phyloP scores from a whole-genome alignment of 2,113 vertebrate genomes.

The Seriola rivoliana region DNA sequence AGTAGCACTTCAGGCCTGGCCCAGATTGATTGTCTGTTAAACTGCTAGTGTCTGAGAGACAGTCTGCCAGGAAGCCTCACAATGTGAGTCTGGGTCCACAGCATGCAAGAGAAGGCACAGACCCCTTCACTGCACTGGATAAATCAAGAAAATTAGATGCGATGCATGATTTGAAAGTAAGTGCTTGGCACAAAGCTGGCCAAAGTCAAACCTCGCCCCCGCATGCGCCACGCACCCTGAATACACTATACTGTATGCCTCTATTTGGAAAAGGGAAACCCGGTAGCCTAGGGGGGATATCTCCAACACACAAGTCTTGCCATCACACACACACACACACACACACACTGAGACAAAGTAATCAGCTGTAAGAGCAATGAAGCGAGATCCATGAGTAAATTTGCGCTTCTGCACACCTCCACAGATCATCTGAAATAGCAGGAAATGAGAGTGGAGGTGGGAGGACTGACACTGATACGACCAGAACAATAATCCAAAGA shows the following conservation, averaged over 20 bases:
- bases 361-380: constrained; percentile 37
- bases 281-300: constrained; percentile 18
- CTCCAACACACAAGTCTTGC: constrained; percentile 20
- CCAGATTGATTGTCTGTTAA: constrained; percentile 75
- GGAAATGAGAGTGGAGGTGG: constrained; percentile 48
- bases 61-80: constrained; percentile 61
- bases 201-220: constrained; percentile 34
- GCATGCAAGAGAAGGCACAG: constrained; percentile 5
- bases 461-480: constrained; percentile 7
- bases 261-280: constrained; percentile 31
- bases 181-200: constrained; percentile 38
- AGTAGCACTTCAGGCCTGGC: constrained; percentile 48
- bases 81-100: constrained; percentile 37
- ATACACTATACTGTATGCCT: constrained; percentile 10
- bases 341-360: constrained; percentile 1
- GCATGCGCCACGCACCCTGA: constrained; percentile 18
- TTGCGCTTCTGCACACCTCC: constrained; percentile 49
- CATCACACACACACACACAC: not conserved
- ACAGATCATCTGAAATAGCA: constrained; percentile 42
- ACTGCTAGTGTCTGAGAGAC: constrained; percentile 61
- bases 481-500: constrained; percentile 14
- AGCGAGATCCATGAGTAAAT: constrained; percentile 31
- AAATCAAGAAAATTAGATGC: constrained; percentile 64
- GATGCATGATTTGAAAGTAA: constrained; percentile 62
- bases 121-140: constrained; percentile 9